These are phyloP conservation scores for Gymnocypris eckloni DNA, from an alignment of 2,797 vertebrate genomes.

Conservation along the genomic window DNA sequence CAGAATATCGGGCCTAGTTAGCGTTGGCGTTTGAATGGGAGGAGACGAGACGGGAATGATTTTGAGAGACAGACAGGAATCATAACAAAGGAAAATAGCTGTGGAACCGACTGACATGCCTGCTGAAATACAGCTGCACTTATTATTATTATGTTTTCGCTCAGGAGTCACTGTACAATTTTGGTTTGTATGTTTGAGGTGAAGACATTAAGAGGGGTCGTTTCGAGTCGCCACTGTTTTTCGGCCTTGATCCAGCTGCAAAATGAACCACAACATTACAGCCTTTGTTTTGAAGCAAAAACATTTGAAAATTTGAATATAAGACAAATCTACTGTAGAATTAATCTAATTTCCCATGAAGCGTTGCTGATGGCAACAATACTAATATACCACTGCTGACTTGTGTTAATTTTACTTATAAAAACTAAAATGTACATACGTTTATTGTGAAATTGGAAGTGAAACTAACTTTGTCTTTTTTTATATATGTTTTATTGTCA, in stretches of 20 bases:
- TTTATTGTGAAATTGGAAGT: neutral
- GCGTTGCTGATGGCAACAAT: neutral
- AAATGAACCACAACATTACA: neutral
- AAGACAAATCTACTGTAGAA: neutral
- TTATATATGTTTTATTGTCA: neutral
- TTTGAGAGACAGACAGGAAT: slow-evolving; percentile 36
- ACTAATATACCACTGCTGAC: neutral
- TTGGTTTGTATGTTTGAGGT: slow-evolving; percentile 20
- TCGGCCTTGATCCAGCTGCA: neutral
- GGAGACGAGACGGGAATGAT: slow-evolving; percentile 48
- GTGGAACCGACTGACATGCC: neutral
- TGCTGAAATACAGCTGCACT: slow-evolving; percentile 13
- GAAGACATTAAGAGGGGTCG: neutral
- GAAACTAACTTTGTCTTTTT: neutral
- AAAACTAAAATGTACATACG: neutral
- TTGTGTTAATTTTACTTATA: neutral
- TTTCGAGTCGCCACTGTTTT: neutral
- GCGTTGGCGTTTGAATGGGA: slow-evolving; percentile 35
- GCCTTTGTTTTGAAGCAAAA: neutral
- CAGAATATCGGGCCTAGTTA: slow-evolving; percentile 48
- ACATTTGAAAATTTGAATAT: neutral
- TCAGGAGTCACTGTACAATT: neutral
- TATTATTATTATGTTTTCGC: neutral
- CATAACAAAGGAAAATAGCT: slow-evolving; percentile 50
- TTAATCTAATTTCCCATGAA: neutral